Evolutionary conservation across 2,113 vertebrate genomes (phyloP).

Genomic region (Natator depressus): DNA sequence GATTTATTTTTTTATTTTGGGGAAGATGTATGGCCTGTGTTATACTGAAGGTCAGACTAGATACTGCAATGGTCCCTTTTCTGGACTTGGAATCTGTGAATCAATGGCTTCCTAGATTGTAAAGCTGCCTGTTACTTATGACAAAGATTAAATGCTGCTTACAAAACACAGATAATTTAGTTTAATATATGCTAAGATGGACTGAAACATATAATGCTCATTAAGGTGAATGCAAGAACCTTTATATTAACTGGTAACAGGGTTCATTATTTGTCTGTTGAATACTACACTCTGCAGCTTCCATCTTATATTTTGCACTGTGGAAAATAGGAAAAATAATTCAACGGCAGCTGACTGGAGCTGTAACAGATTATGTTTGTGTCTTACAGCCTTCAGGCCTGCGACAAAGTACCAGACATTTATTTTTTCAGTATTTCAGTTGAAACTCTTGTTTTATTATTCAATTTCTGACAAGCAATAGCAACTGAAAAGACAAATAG

Average conservation of each 20-base stretch:
- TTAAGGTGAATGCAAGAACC: background rate
- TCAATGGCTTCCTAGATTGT: slow-evolving; percentile 6
- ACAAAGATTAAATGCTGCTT: slow-evolving; percentile 23
- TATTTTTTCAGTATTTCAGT: background rate
- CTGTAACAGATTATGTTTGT: background rate
- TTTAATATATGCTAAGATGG: slow-evolving; percentile 38
- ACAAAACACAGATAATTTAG: slow-evolving; percentile 38
- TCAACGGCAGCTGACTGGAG: background rate
- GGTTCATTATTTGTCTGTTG: background rate
- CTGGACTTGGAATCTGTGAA: too few relatives aligned
- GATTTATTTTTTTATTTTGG: too few relatives aligned
- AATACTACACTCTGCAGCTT: background rate
- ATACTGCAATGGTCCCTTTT: too few relatives aligned
- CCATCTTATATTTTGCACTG: background rate
- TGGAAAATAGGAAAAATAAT: background rate
- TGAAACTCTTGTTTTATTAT: background rate
- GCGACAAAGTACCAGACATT: background rate
- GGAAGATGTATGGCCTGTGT: too few relatives aligned
- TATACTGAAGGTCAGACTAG: too few relatives aligned
- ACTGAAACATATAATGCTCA: slow-evolving; percentile 38
- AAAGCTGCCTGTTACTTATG: slow-evolving; percentile 16
- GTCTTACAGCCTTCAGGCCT: background rate
- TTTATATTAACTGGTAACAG: background rate
- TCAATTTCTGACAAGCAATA: background rate
- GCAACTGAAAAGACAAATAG: background rate